Conservation (phyloP, 2,113 vertebrate species). For the Hymenochirus boettgeri region DNA sequence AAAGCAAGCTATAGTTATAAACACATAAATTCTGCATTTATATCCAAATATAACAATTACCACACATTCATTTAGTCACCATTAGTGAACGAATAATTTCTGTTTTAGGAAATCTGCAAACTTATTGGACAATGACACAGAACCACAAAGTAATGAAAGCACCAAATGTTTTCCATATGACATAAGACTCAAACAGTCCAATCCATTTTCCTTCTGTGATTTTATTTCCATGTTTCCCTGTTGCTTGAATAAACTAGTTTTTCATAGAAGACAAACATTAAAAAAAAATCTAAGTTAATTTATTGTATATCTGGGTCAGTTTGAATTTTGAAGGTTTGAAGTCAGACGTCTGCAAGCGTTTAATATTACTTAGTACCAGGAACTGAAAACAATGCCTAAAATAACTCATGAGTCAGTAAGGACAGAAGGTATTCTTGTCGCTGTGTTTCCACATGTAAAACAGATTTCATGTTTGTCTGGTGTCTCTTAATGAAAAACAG, state of each 20-base stretch:
- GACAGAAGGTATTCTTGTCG: constrained; percentile 7
- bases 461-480: too few species aligned
- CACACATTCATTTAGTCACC: not conserved
- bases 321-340: too few species aligned
- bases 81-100: not conserved
- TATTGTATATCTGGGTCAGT: too few species aligned
- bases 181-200: constrained; percentile 19
- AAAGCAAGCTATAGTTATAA: too few species aligned
- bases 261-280: constrained; percentile 17
- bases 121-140: constrained; percentile 5
- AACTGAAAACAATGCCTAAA: too few species aligned
- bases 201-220: constrained; percentile 19
- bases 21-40: not conserved
- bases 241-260: constrained; percentile 8
- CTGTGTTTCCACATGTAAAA: constrained; percentile 20
- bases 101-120: constrained; percentile 15
- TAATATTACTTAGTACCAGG: constrained; percentile 3
- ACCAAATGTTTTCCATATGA: constrained; percentile 35
- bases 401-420: too few species aligned
- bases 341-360: constrained; percentile 6
- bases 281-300: too few species aligned
- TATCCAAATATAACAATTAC: not conserved
- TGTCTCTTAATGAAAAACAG: too few species aligned
- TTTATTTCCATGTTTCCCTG: constrained; percentile 22
- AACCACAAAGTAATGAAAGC: constrained; percentile 24